These are phyloP conservation scores for Holacanthella duospinosa DNA, from an alignment of 2,888 invertebrate species.

Conservation along the genomic window DNA sequence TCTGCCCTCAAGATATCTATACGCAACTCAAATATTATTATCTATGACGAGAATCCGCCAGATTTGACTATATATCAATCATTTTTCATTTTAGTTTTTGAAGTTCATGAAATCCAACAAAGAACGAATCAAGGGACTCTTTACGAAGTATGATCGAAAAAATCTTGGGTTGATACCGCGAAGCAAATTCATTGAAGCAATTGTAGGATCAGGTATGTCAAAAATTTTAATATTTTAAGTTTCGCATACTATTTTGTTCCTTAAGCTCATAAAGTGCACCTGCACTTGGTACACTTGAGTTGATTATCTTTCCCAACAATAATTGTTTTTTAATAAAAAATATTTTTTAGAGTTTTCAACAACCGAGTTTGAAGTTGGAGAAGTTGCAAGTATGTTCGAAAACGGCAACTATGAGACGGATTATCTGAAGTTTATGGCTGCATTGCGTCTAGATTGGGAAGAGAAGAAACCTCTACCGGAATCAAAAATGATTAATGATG, in stretches of 20 bases:
- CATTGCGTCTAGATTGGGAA: not conserved
- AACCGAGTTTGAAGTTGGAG: not conserved
- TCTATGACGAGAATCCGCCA: no score
- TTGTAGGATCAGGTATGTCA: not conserved
- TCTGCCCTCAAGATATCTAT: not conserved
- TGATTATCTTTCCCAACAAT: no score
- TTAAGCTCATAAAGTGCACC: no score
- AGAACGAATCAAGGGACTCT: not conserved
- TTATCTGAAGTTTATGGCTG: not conserved
- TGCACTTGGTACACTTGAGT: no score
- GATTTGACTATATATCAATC: not conserved
- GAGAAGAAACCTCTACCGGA: not conserved
- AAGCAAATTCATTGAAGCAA: not conserved
- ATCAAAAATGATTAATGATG: slow-evolving; percentile 42
- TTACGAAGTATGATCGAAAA: not conserved
- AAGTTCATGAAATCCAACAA: not conserved
- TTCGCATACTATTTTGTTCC: no score
- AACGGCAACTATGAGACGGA: not conserved
- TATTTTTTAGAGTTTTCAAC: not conserved
- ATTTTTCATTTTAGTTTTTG: not conserved
- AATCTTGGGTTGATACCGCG: not conserved
- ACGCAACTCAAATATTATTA: not conserved
- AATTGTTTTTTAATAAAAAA: no score
- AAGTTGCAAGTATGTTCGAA: not conserved
- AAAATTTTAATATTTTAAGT: no score